Conservation (phyloP, 1,140 invertebrate species). For the Bombus balteatus region DNA sequence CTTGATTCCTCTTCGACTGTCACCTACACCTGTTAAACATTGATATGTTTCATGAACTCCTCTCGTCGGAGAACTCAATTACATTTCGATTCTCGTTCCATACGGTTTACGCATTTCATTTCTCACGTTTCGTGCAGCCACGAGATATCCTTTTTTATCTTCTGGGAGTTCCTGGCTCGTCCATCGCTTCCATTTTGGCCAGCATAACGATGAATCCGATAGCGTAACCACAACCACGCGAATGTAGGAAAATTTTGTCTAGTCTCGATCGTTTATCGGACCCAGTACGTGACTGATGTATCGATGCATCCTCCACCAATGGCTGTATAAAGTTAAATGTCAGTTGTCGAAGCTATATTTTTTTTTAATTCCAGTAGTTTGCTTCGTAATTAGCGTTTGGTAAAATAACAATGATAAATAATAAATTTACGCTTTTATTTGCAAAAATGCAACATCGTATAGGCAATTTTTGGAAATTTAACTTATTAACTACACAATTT, state of each 20-base stretch:
- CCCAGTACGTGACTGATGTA: constrained; percentile 8
- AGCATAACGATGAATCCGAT: constrained; percentile 3
- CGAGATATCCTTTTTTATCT: constrained; percentile 14
- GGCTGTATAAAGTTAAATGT: not conserved
- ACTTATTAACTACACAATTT: too few species aligned
- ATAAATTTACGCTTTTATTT: too few species aligned
- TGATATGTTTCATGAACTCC: not conserved
- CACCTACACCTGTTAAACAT: not conserved
- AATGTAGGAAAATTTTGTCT: not conserved
- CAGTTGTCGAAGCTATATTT: not conserved
- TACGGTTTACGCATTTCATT: constrained; percentile 38
- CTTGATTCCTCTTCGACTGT: constrained; percentile 24
- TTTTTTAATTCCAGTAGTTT: not conserved
- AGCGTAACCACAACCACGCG: not conserved
- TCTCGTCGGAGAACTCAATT: constrained; percentile 31
- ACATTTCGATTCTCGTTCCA: constrained; percentile 22
- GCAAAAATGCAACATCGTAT: too few species aligned
- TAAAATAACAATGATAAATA: too few species aligned
- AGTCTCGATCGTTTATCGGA: constrained; percentile 1
- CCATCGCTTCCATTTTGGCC: constrained; percentile 26
- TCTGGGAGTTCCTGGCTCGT: not conserved
- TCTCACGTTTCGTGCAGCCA: not conserved
- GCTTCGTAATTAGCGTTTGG: too few species aligned
- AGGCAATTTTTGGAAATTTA: too few species aligned
- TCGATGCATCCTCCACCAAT: not conserved